Percentiles rank a stretch among this genome's conserved stretches.
Evolutionary conservation across 2,797 vertebrate species (phyloP).

Genomic region (Leptatherina wallacei): DNA sequence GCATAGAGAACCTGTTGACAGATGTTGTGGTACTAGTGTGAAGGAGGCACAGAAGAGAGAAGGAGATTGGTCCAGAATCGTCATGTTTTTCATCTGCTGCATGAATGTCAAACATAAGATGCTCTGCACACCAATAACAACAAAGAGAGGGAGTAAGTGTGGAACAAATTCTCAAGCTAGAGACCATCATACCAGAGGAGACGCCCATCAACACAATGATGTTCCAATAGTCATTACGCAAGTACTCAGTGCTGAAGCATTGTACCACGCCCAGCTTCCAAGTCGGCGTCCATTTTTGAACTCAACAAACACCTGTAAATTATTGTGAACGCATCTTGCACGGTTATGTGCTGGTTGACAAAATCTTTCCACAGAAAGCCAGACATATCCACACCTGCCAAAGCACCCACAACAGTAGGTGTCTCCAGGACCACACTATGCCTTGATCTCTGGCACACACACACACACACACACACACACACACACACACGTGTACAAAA

Average conservation of each 20-base stretch:
- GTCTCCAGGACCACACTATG: neutral
- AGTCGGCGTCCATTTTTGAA: neutral
- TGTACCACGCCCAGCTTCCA: neutral
- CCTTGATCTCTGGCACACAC: neutral
- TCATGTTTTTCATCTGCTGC: slow-evolving; percentile 6
- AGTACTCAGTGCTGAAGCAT: neutral
- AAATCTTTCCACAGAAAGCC: neutral
- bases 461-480: neutral
- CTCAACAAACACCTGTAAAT: neutral
- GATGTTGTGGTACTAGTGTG: slow-evolving; percentile 65
- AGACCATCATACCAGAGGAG: neutral
- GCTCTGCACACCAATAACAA: slow-evolving; percentile 36
- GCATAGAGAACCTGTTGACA: slow-evolving; percentile 70
- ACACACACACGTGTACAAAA: slow-evolving; percentile 1
- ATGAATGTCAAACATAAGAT: slow-evolving; percentile 17
- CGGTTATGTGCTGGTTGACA: neutral
- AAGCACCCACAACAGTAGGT: neutral
- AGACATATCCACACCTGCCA: neutral
- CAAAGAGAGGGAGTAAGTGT: slow-evolving; percentile 7
- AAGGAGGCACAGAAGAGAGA: slow-evolving; percentile 44
- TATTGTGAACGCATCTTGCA: neutral
- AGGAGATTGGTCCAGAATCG: neutral
- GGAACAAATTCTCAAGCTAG: neutral
- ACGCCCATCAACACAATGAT: neutral
- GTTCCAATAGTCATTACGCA: neutral